Evolutionary conservation across 2,113 vertebrate genomes (phyloP).

Genomic region (Corvus moneduloides): DNA sequence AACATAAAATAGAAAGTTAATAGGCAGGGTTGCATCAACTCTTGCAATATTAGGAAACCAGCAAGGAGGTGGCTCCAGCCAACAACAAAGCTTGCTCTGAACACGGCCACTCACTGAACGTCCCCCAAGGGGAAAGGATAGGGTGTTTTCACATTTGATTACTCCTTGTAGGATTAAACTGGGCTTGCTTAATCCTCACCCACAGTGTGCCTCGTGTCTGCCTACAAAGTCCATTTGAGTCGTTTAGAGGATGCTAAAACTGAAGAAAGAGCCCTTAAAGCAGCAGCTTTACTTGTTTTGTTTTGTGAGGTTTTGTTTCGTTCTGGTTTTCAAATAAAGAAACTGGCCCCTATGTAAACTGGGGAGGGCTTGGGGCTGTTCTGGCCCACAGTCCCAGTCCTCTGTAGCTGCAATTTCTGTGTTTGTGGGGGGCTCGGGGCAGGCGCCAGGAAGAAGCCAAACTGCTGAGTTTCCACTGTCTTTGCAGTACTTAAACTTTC

Average conservation of each 20-base stretch:
- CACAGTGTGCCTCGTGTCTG: background rate
- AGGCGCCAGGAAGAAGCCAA: background rate
- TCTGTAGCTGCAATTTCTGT: background rate
- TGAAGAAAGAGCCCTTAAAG: background rate
- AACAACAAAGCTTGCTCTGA: background rate
- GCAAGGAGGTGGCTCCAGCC: background rate
- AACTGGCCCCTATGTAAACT: background rate
- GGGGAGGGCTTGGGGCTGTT: background rate
- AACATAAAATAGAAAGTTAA: conserved; percentile 26
- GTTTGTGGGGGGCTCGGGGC: background rate
- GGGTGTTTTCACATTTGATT: background rate
- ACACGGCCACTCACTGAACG: background rate
- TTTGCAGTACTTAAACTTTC: background rate
- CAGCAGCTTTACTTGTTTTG: background rate
- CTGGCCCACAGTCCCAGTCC: background rate
- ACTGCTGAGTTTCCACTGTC: background rate
- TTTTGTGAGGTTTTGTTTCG: background rate
- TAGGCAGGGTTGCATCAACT: background rate
- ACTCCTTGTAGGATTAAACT: background rate
- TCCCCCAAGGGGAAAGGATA: background rate
- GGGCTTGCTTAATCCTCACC: conserved; percentile 6
- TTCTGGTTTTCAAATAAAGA: background rate
- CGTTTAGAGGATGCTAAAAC: background rate
- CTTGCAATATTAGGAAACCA: background rate
- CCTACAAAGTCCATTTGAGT: background rate